Conservation (phyloP, 2,113 vertebrate species). For the Alethe diademata region DNA sequence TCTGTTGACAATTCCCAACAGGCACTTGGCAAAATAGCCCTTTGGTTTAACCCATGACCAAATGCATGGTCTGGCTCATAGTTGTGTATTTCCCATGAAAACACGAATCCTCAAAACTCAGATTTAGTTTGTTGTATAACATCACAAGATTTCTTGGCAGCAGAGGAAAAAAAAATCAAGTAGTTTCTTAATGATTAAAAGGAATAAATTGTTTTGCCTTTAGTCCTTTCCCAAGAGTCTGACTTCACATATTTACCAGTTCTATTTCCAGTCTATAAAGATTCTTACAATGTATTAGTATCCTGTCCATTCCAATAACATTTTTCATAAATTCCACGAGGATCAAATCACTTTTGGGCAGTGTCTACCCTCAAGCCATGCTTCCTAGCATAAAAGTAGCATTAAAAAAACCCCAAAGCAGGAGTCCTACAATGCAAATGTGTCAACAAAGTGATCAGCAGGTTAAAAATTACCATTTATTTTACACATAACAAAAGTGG, state of each 20-base stretch:
- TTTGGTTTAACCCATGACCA: background rate
- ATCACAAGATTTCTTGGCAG: background rate
- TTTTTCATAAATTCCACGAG: background rate
- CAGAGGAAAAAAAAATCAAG: background rate
- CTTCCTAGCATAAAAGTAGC: background rate
- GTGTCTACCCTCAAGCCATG: background rate
- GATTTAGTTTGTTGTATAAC: background rate
- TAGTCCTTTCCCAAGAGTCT: background rate
- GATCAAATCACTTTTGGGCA: background rate
- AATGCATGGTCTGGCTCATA: background rate
- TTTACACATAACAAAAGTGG: background rate
- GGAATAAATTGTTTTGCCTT: background rate
- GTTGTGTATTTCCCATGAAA: background rate
- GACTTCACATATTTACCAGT: background rate
- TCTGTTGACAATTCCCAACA: background rate
- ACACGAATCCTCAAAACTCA: background rate
- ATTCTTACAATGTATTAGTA: background rate
- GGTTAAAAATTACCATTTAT: background rate
- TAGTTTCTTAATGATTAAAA: background rate
- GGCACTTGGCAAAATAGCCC: background rate
- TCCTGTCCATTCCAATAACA: background rate
- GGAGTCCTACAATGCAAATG: background rate
- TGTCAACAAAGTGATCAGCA: background rate
- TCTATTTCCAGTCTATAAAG: background rate
- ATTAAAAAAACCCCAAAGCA: rapidly evolving